Percentiles rank a stretch among this genome's conserved stretches.
phyloP scores from a whole-genome alignment of 2,888 invertebrate species.

The Onchidella celtica region DNA sequence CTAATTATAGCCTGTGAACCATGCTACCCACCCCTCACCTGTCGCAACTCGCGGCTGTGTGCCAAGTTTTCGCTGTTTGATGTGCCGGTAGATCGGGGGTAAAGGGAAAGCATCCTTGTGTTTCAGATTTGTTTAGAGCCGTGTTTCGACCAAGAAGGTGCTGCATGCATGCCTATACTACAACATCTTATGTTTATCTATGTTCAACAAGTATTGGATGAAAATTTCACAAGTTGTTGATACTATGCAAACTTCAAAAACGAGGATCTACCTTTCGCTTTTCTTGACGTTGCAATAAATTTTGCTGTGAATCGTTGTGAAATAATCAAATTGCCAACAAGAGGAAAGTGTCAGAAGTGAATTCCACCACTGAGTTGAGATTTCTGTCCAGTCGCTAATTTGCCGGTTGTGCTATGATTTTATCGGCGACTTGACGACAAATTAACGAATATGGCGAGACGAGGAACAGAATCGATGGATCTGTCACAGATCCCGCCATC shows the following conservation, averaged over 20 bases:
- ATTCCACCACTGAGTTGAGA: slow-evolving; percentile 19
- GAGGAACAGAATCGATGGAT: slow-evolving; percentile 67
- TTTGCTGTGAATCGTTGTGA: background rate
- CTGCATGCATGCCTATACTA: slow-evolving; percentile 77
- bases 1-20: slow-evolving; percentile 15
- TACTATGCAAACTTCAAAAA: slow-evolving; percentile 18
- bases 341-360: slow-evolving; percentile 37
- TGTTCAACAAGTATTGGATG: background rate
- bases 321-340: slow-evolving; percentile 25
- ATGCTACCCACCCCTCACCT: slow-evolving; percentile 29
- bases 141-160: slow-evolving; percentile 58
- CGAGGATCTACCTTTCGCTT: slow-evolving; percentile 30
- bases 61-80: slow-evolving; percentile 29
- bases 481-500: slow-evolving; percentile 73
- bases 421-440: slow-evolving; percentile 12
- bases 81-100: slow-evolving; percentile 39
- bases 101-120: slow-evolving; percentile 31
- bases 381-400: background rate
- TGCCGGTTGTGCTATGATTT: slow-evolving; percentile 37
- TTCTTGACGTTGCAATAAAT: slow-evolving; percentile 33
- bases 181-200: slow-evolving; percentile 14
- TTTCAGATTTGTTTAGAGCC: slow-evolving; percentile 72
- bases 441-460: slow-evolving; percentile 40
- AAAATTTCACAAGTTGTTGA: slow-evolving; percentile 1
- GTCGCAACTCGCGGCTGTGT: slow-evolving; percentile 30